These are phyloP conservation scores for Palloptera scutellata DNA, from an alignment of 2,888 invertebrate species.

Conservation along the genomic window DNA sequence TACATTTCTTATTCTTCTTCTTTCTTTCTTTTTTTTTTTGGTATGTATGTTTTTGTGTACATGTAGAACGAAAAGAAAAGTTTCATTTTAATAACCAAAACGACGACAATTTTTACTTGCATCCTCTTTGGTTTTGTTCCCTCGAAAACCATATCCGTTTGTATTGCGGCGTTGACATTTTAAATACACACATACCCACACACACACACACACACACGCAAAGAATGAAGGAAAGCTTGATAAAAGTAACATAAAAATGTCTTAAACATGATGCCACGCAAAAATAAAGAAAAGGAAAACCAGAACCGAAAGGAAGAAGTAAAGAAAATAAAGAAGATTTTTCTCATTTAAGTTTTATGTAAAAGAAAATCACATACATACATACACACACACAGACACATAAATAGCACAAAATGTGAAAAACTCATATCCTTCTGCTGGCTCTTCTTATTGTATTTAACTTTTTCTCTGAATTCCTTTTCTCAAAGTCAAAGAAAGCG, in stretches of 20 bases:
- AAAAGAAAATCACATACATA: not conserved
- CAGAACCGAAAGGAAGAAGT: not conserved
- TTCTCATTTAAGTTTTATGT: conserved; percentile 12
- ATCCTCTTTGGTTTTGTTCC: conserved; percentile 6
- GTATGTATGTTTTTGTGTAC: not conserved
- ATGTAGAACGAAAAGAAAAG: conserved; percentile 30
- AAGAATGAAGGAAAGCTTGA: conserved; percentile 3
- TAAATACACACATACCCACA: conserved; percentile 9
- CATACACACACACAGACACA: no score
- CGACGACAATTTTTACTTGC: conserved; percentile 10
- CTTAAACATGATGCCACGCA: not conserved
- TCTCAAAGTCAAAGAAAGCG: conserved; percentile 15
- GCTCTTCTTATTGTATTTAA: not conserved
- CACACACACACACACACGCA: conserved; percentile 8
- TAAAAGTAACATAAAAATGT: conserved; percentile 1
- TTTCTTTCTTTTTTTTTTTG: no score
- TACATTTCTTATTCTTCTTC: no score
- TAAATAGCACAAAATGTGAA: not conserved
- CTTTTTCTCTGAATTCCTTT: not conserved
- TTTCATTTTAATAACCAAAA: conserved; percentile 34
- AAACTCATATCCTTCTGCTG: not conserved
- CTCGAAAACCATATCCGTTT: conserved; percentile 31
- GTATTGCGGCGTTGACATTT: conserved; percentile 28
- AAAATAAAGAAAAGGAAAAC: conserved; percentile 7
- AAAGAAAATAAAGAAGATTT: not conserved